Evolutionary conservation across 1,140 invertebrate genomes (phyloP), one percentile per base, ranked within the genome.

Genomic region (Drosophila pruinosa): DNA sequence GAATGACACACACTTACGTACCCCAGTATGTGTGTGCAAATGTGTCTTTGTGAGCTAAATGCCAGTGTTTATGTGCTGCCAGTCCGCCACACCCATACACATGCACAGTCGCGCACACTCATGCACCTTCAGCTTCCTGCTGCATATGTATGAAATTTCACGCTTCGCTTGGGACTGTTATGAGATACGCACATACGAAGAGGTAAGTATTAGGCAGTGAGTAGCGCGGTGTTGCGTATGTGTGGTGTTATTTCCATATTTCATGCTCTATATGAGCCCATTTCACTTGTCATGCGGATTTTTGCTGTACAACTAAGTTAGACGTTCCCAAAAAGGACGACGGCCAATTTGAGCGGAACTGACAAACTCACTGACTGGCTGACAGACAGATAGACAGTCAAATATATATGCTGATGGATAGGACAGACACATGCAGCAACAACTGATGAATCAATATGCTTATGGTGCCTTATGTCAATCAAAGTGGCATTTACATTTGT

Each of bases 231-330:
- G 28, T 17, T 19, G 17, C 26, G 21, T 21, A 31, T 56, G 36
- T 45, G 36, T 53, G 0, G 10, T 48, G 65, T 74, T 68, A 86
- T 86, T 86, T 88, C 82, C 82, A 88, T 86, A 86, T 77, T 78
- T 86, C 82, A 86, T 86, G 82, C 82, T 64, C 86, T 72, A 63
- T 64, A 88, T 58, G 57, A 76, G 82, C 71, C 81, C 67, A 75
- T 78, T 88, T 62, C 75, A 69, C 58, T 75, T 88, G 80, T 67
- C 77, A 72, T 22, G 72, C 41, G 74, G 59, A 45, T 82, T 69
- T 72, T 64, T 45, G 67, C 63, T 52, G 58, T 47, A 17, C 38
- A 63, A 68, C 58, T 77, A 72, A 75, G 73, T 85, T 65, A 75
- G 65, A 75, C 71, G 75, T 88, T 76, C 56, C 52, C 43, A 21